Percentiles rank a stretch among this genome's conserved stretches.
Conservation (phyloP, 1,140 invertebrate genomes). For the Periplaneta americana region DNA sequence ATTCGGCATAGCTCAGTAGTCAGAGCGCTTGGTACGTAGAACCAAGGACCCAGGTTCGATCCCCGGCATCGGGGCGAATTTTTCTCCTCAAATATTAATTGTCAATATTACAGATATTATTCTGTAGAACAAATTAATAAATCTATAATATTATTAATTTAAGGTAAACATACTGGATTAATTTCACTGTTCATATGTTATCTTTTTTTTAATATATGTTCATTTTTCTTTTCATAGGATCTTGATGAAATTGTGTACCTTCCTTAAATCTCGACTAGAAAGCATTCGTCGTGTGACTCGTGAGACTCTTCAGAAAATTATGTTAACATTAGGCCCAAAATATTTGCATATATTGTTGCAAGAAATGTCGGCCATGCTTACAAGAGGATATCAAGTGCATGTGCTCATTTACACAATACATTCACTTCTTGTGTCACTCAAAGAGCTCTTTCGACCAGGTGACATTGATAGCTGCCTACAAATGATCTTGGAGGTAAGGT, state of each 20-base stretch:
- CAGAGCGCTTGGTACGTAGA: no score
- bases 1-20: no score
- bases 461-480: constrained; percentile 75
- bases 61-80: no score
- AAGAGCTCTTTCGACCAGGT: constrained; percentile 53
- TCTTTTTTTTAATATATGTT: neutral
- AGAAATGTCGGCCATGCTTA: constrained; percentile 76
- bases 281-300: constrained; percentile 79
- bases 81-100: no score
- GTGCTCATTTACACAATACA: constrained; percentile 88
- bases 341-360: constrained; percentile 74
- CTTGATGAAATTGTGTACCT: constrained; percentile 83
- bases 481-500: constrained; percentile 72
- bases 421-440: constrained; percentile 67
- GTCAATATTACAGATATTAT: no score
- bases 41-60: no score
- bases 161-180: no score
- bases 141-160: no score
- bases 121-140: no score
- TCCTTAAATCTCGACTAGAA: constrained; percentile 83
- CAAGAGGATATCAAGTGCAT: constrained; percentile 89
- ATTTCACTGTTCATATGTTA: neutral
- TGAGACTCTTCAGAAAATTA: constrained; percentile 85
- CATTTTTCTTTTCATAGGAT: constrained; percentile 54
- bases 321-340: constrained; percentile 74